phyloP scores from a whole-genome alignment of 2,888 invertebrate genomes.

The Tridacna gigas region DNA sequence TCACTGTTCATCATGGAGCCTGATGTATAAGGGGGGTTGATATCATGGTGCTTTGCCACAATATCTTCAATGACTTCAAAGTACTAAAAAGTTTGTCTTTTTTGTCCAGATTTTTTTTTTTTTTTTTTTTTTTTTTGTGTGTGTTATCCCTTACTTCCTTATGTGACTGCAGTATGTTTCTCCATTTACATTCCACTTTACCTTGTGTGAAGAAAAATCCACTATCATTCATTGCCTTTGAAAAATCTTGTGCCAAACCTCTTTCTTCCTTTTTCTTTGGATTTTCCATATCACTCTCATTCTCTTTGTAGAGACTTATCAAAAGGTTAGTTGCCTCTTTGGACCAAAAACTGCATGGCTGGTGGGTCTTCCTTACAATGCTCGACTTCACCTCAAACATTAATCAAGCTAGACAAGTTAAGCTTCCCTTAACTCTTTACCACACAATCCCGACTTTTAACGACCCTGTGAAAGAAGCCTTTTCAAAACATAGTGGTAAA shows the following conservation, averaged over 20 bases:
- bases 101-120: not conserved
- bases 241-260: conserved; percentile 13
- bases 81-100: not conserved
- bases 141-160: not conserved
- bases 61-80: not conserved
- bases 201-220: not conserved
- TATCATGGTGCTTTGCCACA: conserved; percentile 8
- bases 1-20: not conserved
- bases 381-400: too few species aligned
- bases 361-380: too few species aligned
- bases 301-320: conserved; percentile 9
- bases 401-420: too few species aligned
- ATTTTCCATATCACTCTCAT: conserved; percentile 22
- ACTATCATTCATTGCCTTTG: not conserved
- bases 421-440: too few species aligned
- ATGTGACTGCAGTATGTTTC: not conserved
- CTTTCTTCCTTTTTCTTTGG: conserved; percentile 11
- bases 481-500: too few species aligned
- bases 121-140: too few species aligned
- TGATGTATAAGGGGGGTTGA: conserved; percentile 2
- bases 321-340: conserved; percentile 16
- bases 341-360: not conserved
- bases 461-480: too few species aligned
- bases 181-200: not conserved
- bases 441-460: too few species aligned